Conservation (phyloP, 2,888 invertebrate genomes). For the Apamea epomidion region DNA sequence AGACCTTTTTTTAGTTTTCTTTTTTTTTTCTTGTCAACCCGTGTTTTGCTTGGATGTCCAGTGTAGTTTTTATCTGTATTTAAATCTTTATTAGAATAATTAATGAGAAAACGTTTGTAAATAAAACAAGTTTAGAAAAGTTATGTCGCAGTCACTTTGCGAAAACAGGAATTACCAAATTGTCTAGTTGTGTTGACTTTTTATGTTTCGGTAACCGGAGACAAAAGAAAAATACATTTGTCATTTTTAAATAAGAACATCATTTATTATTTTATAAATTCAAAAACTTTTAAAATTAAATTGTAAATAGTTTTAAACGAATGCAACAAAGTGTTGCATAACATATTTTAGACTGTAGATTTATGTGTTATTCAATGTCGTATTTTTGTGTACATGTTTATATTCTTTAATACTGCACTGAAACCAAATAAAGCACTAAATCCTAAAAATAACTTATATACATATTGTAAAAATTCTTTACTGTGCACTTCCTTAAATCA, state of each 20-base stretch:
- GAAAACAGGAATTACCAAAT: constrained; percentile 5
- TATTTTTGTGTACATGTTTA: constrained; percentile 21
- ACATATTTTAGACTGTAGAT: constrained; percentile 9
- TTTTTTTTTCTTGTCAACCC: background rate
- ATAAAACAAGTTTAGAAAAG: constrained; percentile 10
- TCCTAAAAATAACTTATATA: background rate
- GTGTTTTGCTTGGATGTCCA: constrained; percentile 39
- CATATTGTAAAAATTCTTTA: background rate
- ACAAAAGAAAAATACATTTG: background rate
- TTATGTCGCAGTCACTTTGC: constrained; percentile 36
- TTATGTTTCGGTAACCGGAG: background rate
- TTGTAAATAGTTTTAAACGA: constrained; percentile 26
- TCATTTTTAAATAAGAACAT: background rate
- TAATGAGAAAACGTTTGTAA: background rate
- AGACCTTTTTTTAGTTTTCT: background rate
- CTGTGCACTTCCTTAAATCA: constrained; percentile 35
- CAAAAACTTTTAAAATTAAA: background rate
- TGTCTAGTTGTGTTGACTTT: constrained; percentile 7
- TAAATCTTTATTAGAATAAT: constrained; percentile 4
- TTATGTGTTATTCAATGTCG: constrained; percentile 20
- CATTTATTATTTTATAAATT: background rate
- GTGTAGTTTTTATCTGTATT: constrained; percentile 19
- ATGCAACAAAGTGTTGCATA: background rate
- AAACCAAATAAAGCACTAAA: constrained; percentile 53
- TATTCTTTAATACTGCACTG: constrained; percentile 37